Evolutionary conservation across 2,113 vertebrate genomes (phyloP).

Genomic region (Ctenodactylus gundi): DNA sequence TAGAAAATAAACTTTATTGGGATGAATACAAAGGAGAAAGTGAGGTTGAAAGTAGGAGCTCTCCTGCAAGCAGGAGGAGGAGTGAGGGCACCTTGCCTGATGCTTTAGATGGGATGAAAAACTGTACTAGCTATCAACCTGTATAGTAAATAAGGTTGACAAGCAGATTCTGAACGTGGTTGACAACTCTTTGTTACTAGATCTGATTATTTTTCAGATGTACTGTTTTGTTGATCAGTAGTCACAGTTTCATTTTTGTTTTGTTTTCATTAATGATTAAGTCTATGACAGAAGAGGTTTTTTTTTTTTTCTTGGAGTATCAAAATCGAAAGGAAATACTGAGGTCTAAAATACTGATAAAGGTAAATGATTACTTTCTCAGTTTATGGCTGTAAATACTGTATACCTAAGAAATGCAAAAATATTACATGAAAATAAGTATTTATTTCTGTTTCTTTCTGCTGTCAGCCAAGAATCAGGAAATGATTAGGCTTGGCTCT

Average conservation of each 20-base stretch:
- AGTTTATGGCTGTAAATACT: too few species aligned
- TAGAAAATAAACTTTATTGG: too few species aligned
- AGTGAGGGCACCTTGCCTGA: too few species aligned
- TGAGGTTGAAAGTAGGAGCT: too few species aligned
- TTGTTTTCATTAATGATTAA: neutral
- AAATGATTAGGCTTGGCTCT: neutral
- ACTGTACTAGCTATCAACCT: neutral
- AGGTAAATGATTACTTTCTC: neutral
- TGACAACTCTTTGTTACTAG: neutral
- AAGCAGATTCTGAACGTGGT: neutral
- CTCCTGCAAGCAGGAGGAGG: too few species aligned
- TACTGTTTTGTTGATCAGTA: neutral
- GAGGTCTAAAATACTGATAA: conserved; percentile 7
- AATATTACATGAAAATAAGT: neutral
- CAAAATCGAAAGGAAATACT: neutral
- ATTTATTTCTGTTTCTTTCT: conserved; percentile 26
- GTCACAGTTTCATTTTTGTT: neutral
- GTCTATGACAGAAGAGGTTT: neutral
- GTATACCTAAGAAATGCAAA: neutral
- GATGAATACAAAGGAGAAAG: too few species aligned
- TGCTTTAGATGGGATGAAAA: neutral
- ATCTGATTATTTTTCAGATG: neutral
- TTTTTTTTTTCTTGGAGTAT: neutral
- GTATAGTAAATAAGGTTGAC: neutral
- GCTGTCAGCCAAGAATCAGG: neutral